phyloP scores from a whole-genome alignment of 2,888 invertebrate genomes.

The Oligia strigilis region DNA sequence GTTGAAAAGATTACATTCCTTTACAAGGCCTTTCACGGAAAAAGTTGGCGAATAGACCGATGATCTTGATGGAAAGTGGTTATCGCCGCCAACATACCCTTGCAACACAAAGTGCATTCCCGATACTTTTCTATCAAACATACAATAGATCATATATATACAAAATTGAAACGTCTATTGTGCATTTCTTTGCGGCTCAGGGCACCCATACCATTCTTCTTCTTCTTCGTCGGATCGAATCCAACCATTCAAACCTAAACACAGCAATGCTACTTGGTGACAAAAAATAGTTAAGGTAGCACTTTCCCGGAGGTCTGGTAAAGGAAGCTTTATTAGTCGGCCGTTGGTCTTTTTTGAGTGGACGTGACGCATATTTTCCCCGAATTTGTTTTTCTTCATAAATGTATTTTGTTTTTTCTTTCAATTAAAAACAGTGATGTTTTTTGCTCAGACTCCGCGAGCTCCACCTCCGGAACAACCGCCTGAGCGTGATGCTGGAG shows the following conservation, averaged over 20 bases:
- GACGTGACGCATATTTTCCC: too few relatives aligned
- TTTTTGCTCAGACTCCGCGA: constrained; percentile 77
- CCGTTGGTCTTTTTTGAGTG: too few relatives aligned
- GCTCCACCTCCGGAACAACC: constrained; percentile 83
- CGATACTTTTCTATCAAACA: neutral
- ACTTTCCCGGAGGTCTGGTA: neutral
- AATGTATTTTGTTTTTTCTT: neutral
- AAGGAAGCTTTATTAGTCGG: neutral
- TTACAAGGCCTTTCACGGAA: neutral
- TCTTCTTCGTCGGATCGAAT: neutral
- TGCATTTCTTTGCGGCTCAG: neutral
- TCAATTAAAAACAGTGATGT: neutral
- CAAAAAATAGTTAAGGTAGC: neutral
- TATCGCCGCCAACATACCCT: too few relatives aligned
- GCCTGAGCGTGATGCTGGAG: constrained; percentile 79
- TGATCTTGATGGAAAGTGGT: neutral
- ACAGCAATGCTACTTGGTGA: neutral
- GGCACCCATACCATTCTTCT: neutral
- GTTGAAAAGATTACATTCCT: neutral
- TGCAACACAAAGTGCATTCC: neutral
- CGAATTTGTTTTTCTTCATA: too few relatives aligned
- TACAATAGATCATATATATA: too few relatives aligned
- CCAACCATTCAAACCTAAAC: neutral
- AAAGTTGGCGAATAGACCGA: neutral
- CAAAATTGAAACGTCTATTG: neutral